A percentile compares a stretch with the other conserved stretches of the same genome.
phyloP scores from a whole-genome alignment of 2,888 invertebrate genomes.

The Rhodophaea formosa region DNA sequence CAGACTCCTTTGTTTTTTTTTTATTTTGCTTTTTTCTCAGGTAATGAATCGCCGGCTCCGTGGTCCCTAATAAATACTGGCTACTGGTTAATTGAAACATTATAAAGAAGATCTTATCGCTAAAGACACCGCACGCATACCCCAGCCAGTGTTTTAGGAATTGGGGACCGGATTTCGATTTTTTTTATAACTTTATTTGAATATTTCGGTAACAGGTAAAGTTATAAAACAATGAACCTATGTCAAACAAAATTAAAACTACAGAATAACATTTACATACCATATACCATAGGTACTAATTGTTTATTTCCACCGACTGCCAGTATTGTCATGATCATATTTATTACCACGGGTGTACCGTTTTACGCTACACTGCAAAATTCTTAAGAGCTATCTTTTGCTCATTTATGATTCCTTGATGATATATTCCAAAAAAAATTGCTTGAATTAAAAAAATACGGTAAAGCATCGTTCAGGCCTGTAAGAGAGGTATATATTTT shows the following conservation, averaged over 20 bases:
- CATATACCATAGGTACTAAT: no score
- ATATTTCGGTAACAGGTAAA: conserved; percentile 37
- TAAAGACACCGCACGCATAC: conserved; percentile 62
- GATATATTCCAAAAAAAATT: no score
- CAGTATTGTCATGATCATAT: no score
- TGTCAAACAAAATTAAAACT: conserved; percentile 43
- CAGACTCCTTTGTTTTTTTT: conserved; percentile 53
- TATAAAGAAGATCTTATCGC: conserved; percentile 74
- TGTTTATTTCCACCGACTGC: no score
- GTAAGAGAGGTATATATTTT: no score
- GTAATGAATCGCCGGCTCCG: conserved; percentile 63
- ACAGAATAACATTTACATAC: no score
- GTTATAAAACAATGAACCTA: conserved; percentile 58
- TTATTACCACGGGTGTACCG: no score
- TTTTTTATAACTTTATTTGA: conserved; percentile 33
- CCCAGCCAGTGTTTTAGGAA: conserved; percentile 51
- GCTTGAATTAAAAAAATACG: no score
- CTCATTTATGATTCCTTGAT: no score
- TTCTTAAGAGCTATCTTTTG: no score
- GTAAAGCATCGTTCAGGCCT: no score
- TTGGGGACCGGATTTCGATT: conserved; percentile 38
- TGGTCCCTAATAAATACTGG: conserved; percentile 74
- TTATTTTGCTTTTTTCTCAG: conserved; percentile 53
- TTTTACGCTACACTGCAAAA: no score
- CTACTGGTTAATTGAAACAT: conserved; percentile 81